Conservation (phyloP, 2,888 invertebrate genomes). For the Leptopterna dolabrata region DNA sequence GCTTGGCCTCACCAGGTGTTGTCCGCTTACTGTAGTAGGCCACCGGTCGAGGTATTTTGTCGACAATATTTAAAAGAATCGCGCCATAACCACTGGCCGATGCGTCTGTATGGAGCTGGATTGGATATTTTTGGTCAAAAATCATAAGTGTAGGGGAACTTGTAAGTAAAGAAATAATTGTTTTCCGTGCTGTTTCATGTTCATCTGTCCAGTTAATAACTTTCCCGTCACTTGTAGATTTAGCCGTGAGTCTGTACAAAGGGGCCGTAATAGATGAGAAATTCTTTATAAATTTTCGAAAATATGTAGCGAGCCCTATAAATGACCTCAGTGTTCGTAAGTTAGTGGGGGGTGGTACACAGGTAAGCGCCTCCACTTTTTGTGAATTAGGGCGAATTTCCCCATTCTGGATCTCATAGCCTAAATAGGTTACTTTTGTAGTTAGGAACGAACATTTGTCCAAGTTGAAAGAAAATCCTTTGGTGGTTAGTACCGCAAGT, state of each 20-base stretch:
- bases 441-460: neutral
- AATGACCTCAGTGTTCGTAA: too few species aligned
- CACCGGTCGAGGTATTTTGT: neutral
- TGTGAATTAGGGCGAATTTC: neutral
- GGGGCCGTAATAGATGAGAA: slow-evolving; percentile 11
- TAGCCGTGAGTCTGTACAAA: slow-evolving; percentile 4
- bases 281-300: slow-evolving; percentile 8
- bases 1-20: neutral
- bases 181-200: neutral
- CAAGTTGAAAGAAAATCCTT: too few species aligned
- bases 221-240: too few species aligned
- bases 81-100: slow-evolving; percentile 6
- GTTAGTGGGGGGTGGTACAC: too few species aligned
- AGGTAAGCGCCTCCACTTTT: slow-evolving; percentile 11
- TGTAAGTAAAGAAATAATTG: slow-evolving; percentile 10
- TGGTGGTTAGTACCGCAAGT: too few species aligned
- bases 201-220: slow-evolving; percentile 12
- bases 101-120: slow-evolving; percentile 27
- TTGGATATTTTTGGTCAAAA: slow-evolving; percentile 20
- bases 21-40: slow-evolving; percentile 35
- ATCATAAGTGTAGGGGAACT: slow-evolving; percentile 26
- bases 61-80: slow-evolving; percentile 23
- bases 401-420: neutral
- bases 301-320: too few species aligned
- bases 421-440: neutral